Base-by-base conservation (phyloP, 2,113 vertebrate genomes). In the Chaetura pelagica region DNA sequence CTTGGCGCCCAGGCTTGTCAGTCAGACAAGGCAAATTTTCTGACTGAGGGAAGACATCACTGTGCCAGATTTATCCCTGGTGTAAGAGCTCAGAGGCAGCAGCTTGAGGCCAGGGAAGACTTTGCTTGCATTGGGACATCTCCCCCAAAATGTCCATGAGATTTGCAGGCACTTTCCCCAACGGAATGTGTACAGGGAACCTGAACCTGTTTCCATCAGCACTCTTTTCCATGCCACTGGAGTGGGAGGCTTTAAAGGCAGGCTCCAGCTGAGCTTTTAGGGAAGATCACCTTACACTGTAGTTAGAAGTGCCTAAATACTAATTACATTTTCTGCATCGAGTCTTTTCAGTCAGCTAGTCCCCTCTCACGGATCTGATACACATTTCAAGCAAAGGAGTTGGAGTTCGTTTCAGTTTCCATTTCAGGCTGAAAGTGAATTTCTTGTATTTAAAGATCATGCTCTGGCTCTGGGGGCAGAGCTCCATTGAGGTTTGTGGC, bases 21-120 rank as follows among this genome's bases (percentile, higher is more conserved):
- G 51, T 94, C 88, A 95, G 87, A 59, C 8, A 3, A 77, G 76
- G 96, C 66, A 91, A 73, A 94, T 91, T 80, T 93, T 96, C 93
- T 82, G 9, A 46, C 59, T 12, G 49, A 96, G 76, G 82, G 90
- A 94, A 91, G 90, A 61, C 8, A 24, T 52, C 1, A 0, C 76
- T 48, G 72, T 0, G 4, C 90, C 87, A 95, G 90, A 91, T 95
- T 95, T 84, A 32, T 67, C 73, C 86, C 75, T 3, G 23, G 29
- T 64, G 52, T 35, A 46, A 32, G 30, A 89, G 91, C 83, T 93
- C 2, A 0, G 82, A 90, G 86, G 59, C 84, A 87, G 76, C 64
- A 89, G 49, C 2, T 3, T 61, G 78, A 90, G 32, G 84, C 38
- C 44, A 55, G 64, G 67, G 81, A 89, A 73, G 48, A 82, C 59